Evolutionary conservation across 2,113 vertebrate species (phyloP).

Genomic region (Rynchops niger): DNA sequence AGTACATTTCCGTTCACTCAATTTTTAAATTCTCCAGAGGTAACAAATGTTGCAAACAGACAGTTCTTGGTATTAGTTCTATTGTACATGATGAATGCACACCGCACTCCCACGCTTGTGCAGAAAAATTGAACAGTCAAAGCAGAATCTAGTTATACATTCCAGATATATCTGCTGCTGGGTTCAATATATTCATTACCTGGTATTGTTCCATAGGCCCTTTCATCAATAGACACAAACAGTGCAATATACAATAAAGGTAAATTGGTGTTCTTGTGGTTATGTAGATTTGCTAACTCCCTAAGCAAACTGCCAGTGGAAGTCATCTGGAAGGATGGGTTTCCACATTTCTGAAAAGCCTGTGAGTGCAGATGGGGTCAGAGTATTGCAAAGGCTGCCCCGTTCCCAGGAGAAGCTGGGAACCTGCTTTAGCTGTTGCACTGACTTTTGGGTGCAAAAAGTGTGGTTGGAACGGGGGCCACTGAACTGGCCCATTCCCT

Average conservation of each 20-base stretch:
- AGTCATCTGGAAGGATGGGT: background rate
- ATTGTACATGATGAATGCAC: background rate
- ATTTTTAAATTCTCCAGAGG: background rate
- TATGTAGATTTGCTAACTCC: background rate
- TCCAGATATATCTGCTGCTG: background rate
- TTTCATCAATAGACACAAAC: background rate
- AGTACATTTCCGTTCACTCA: background rate
- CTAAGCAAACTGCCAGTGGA: background rate
- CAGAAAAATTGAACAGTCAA: background rate
- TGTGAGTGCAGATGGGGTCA: background rate
- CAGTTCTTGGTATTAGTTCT: background rate
- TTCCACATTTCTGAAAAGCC: background rate
- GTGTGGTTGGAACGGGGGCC: background rate
- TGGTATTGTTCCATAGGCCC: background rate
- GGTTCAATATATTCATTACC: background rate
- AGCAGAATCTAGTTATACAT: constrained; percentile 6
- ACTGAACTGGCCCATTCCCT: background rate
- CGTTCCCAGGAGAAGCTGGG: background rate
- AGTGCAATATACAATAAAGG: background rate
- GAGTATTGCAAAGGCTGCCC: background rate
- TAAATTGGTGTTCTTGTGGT: background rate
- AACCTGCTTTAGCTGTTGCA: background rate
- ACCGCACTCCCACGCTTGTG: background rate
- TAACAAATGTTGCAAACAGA: background rate
- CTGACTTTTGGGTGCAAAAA: background rate